Conservation (phyloP, 2,888 invertebrate species). For the Aquatica leii region DNA sequence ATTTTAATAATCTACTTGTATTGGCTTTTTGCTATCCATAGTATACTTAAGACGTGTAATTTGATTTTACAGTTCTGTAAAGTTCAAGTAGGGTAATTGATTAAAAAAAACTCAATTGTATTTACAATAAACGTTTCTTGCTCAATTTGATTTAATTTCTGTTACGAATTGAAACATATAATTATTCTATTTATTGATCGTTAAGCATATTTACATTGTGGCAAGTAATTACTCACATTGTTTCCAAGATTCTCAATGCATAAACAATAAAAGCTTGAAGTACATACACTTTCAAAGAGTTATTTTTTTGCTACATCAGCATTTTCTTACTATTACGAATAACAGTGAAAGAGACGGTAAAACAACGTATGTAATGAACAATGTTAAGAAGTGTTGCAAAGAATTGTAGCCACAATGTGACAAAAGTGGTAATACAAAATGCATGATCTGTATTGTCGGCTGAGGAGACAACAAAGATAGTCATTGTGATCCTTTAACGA, state of each 20-base stretch:
- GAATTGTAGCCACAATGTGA: conserved; percentile 46
- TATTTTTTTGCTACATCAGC: conserved; percentile 18
- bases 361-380: conserved; percentile 26
- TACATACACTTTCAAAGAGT: background rate
- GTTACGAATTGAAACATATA: too few species aligned
- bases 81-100: too few species aligned
- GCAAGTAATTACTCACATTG: too few species aligned
- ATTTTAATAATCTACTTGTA: too few species aligned
- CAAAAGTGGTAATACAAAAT: conserved; percentile 54
- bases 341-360: conserved; percentile 23
- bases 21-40: too few species aligned
- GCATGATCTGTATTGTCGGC: conserved; percentile 55
- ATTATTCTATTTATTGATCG: too few species aligned
- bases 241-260: conserved; percentile 4
- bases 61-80: too few species aligned
- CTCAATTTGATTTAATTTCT: too few species aligned
- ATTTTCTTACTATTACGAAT: conserved; percentile 14
- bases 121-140: too few species aligned
- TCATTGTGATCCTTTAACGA: conserved; percentile 58
- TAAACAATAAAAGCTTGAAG: conserved; percentile 16
- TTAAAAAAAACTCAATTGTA: too few species aligned
- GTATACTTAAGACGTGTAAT: too few species aligned
- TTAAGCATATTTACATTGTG: too few species aligned
- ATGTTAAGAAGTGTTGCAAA: conserved; percentile 33
- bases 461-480: conserved; percentile 53